These are phyloP conservation scores for Agrypnus murinus DNA, from an alignment of 2,888 invertebrate genomes.

Conservation along the genomic window DNA sequence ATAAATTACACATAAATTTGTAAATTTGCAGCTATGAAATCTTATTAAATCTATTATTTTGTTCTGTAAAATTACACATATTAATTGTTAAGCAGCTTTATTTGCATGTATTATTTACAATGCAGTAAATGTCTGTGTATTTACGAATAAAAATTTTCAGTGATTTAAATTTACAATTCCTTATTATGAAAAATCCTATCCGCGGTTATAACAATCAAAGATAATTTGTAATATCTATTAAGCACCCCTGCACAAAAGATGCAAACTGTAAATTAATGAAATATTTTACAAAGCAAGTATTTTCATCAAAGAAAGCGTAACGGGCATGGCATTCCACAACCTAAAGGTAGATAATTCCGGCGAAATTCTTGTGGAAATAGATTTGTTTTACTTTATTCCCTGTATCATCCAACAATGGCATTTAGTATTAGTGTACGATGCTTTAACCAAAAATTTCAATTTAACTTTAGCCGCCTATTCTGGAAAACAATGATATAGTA, in stretches of 20 bases:
- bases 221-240: conserved; percentile 1
- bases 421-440: background rate
- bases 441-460: conserved; percentile 15
- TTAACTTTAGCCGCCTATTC: no score
- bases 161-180: no score
- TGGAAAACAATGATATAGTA: no score
- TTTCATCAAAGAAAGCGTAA: conserved; percentile 22
- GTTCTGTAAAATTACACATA: no score
- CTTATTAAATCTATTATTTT: no score
- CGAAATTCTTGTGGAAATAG: conserved; percentile 29
- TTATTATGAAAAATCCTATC: no score
- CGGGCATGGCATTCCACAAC: conserved; percentile 18
- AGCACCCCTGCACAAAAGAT: conserved; percentile 1
- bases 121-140: no score
- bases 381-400: conserved; percentile 15
- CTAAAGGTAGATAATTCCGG: conserved; percentile 19
- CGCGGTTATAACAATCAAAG: conserved; percentile 15
- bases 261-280: conserved; percentile 27
- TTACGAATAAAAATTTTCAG: no score
- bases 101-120: no score
- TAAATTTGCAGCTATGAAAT: no score
- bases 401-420: conserved; percentile 1
- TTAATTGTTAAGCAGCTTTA: no score
- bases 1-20: no score
- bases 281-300: conserved; percentile 22